These are phyloP conservation scores for Drosophila varians DNA, from an alignment of 1,140 invertebrate species.

Conservation along the genomic window DNA sequence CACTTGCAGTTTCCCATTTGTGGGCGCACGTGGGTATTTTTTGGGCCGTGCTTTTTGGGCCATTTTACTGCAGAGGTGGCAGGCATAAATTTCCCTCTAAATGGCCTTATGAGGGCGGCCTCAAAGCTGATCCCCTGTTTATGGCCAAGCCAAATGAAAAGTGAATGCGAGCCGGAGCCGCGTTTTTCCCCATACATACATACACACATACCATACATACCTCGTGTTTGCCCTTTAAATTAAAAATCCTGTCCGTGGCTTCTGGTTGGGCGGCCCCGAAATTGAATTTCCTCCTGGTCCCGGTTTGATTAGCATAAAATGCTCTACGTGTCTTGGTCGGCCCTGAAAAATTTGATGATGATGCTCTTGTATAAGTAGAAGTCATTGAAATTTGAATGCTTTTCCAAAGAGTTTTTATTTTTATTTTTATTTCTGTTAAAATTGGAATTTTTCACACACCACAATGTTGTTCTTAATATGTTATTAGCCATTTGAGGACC, in stretches of 20 bases:
- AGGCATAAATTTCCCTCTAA: constrained; percentile 68
- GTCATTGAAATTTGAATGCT: constrained; percentile 37
- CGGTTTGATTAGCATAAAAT: constrained; percentile 62
- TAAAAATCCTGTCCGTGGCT: constrained; percentile 51
- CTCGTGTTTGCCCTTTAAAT: constrained; percentile 60
- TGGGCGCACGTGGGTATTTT: constrained; percentile 31
- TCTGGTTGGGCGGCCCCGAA: constrained; percentile 22
- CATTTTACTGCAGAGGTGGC: constrained; percentile 49
- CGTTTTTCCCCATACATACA: constrained; percentile 13
- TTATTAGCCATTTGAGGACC: constrained; percentile 24
- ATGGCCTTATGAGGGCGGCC: constrained; percentile 63
- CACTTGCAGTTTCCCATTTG: constrained; percentile 63
- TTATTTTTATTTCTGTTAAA: constrained; percentile 75
- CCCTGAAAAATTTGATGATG: not conserved
- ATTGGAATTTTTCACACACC: constrained; percentile 71
- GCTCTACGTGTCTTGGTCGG: constrained; percentile 47
- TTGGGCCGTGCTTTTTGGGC: constrained; percentile 30
- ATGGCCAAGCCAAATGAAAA: constrained; percentile 58
- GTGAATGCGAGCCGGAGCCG: constrained; percentile 21
- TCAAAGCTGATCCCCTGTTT: constrained; percentile 64
- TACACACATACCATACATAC: not conserved
- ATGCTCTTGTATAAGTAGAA: not conserved
- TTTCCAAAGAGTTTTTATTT: constrained; percentile 68
- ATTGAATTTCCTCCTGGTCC: constrained; percentile 51
- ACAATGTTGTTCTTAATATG: constrained; percentile 61